Evolutionary conservation across 1,140 invertebrate species (phyloP), one percentile per base, ranked within the genome.

Genomic region (Subanguina moxae): DNA sequence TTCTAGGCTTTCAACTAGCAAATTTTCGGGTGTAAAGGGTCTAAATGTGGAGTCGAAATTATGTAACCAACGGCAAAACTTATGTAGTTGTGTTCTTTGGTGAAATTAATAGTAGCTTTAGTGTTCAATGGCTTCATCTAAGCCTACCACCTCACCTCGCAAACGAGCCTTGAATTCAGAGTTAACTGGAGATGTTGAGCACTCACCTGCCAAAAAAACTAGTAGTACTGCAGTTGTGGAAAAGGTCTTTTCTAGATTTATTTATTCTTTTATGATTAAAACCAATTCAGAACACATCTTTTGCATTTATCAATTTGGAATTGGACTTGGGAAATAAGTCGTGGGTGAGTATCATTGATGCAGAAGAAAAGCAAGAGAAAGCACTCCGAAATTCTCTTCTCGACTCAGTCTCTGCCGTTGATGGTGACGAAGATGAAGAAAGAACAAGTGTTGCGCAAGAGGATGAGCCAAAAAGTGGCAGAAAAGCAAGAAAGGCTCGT

Each of bases 161-260:
- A 52, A 52, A 52, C n/a, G 48, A 52, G 48, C 48, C 23, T 15
- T 52, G 17, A 52, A 52, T 52, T 52, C 48, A 5, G 23, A 52
- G n/a, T 8, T 52, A 21, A 25, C n/a, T 7, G 3, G 23, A 5
- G 15, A 52, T 25, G 48, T 52, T 19, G 23, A 19, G 3, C 48
- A 52, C 17, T 52, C 48, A 25, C 48, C 48, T 8, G 48, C 48
- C 48, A 52, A 52, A 25, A 52, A 52, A 52, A 52, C n/a, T 52
- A 38, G 3, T 11, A 38, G 48, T 25, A 15, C 48, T 5, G 48
- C 23, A 5, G n/a, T 25, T 15, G 48, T 5, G 23, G 3, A 52
- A 52, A 52, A 52, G 23, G 48, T 52, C 43, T n/a, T 38, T 38
- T 38, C 32, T 38, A 38, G 32, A 38, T 38, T 11, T 38, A 38